Evolutionary conservation across 2,797 vertebrate genomes (phyloP).

Genomic region (Siniperca obscura): DNA sequence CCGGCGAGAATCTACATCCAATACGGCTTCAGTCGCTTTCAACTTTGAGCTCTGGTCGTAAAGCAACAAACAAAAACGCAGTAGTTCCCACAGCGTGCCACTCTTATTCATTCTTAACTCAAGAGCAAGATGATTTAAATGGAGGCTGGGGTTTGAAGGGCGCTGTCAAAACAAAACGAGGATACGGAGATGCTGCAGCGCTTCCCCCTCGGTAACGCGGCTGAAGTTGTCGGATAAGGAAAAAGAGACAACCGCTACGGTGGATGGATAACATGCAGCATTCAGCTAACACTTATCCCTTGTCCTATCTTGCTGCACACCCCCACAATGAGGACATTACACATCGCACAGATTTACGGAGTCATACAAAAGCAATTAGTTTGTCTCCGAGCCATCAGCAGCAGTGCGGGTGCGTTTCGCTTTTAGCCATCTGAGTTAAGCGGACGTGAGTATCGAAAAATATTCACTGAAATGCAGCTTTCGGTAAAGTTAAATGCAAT

Average conservation of each 20-base stretch:
- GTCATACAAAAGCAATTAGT: constrained; percentile 86
- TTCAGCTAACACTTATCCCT: constrained; percentile 63
- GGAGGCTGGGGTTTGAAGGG: constrained; percentile 74
- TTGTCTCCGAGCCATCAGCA: constrained; percentile 77
- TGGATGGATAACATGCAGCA: constrained; percentile 75
- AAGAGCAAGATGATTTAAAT: constrained; percentile 55
- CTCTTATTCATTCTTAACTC: constrained; percentile 67
- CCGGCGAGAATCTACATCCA: constrained; percentile 63
- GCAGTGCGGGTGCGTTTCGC: constrained; percentile 74
- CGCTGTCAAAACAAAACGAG: constrained; percentile 72
- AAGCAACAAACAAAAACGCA: constrained; percentile 78
- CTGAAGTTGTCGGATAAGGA: constrained; percentile 78
- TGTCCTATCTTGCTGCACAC: constrained; percentile 64
- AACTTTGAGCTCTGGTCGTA: constrained; percentile 79
- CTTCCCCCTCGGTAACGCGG: constrained; percentile 68
- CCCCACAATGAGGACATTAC: constrained; percentile 75
- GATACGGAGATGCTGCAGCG: constrained; percentile 79
- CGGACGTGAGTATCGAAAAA: constrained; percentile 73
- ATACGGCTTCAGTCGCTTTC: constrained; percentile 65
- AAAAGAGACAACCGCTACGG: constrained; percentile 54
- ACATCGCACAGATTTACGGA: constrained; percentile 77
- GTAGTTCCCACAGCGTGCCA: constrained; percentile 67
- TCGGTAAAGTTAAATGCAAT: constrained; percentile 59
- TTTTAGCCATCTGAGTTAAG: constrained; percentile 70
- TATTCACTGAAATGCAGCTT: constrained; percentile 64